Conservation (phyloP, 2,888 invertebrate species). For the Agapostemon virescens region DNA sequence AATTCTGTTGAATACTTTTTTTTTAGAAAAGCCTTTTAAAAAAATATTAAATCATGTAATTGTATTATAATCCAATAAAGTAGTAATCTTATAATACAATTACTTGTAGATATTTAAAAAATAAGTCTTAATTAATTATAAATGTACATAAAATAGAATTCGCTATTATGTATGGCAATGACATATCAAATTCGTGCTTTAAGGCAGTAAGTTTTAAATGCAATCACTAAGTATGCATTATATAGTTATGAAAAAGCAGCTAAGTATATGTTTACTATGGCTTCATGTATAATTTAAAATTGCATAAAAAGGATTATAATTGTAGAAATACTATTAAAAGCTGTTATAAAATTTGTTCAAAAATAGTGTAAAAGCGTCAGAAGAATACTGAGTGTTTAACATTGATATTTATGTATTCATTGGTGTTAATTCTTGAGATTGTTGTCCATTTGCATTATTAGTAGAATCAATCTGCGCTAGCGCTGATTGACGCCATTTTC, state of each 20-base stretch:
- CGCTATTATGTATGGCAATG: background rate
- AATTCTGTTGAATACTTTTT: background rate
- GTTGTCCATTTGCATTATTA: constrained; percentile 75
- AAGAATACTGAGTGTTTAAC: constrained; percentile 8
- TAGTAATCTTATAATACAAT: background rate
- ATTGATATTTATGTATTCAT: constrained; percentile 76
- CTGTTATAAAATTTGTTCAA: constrained; percentile 31
- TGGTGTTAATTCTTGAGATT: constrained; percentile 80
- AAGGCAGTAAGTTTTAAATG: constrained; percentile 36
- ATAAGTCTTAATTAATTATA: constrained; percentile 9
- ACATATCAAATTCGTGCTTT: background rate
- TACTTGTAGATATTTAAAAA: constrained; percentile 18
- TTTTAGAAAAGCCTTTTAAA: background rate
- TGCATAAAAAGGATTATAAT: constrained; percentile 28
- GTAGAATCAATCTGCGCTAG: constrained; percentile 74
- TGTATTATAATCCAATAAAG: background rate
- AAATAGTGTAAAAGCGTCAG: constrained; percentile 36
- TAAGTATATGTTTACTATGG: constrained; percentile 10
- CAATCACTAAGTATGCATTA: background rate
- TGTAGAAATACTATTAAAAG: constrained; percentile 4
- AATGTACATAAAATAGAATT: background rate
- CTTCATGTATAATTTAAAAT: constrained; percentile 20
- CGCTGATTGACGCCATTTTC: constrained; percentile 79
- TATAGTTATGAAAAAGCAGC: constrained; percentile 17
- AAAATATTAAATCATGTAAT: constrained; percentile 11